Evolutionary conservation across 2,113 vertebrate species (phyloP), one percentile per base, ranked within the genome.

Genomic region (Chunga burmeisteri): DNA sequence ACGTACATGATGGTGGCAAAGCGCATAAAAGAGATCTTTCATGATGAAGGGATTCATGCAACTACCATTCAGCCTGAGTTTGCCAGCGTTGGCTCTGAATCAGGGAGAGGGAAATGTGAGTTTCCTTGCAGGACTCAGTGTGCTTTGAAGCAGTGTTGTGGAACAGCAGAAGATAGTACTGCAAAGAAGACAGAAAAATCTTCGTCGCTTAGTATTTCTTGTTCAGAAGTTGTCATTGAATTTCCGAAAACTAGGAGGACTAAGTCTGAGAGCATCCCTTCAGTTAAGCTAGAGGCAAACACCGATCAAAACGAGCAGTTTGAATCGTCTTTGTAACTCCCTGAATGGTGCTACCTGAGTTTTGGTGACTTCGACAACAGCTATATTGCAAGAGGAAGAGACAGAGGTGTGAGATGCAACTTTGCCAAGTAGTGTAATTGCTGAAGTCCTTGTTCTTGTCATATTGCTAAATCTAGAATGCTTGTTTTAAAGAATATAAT

Each of bases 41-140:
- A 99, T 13, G 95, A 99, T 3, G 99, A 99, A 94, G 99, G 99
- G 88, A 99, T 99, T 97, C 99, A 99, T 1, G 99, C 99, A 52
- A 99, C 99, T 16, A 99, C 99, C 97, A 99, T 99, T 95, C 99
- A 99, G 97, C 99, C 99, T 0, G 99, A 99, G 96, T 99, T 99
- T 53, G 98, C 99, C 98, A 99, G 98, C 0, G 98, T 99, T 62
- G 99, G 96, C 96, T 99, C 99, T 0, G 99, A 98, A 86, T 98
- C 98, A 0, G 97, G 99, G 25, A 98, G 98, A 74, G 98, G 98
- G 61, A 98, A 98, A 2, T 99, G 99, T 6, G 99, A 99, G 97
- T 98, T 99, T 22, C 99, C 99, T 91, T 99, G 99, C 97, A 98
- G 99, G 98, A 99, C 99, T 95, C 99, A 99, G 98, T 99, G 99